Base-by-base conservation (phyloP, 2,888 invertebrate genomes). In the Pseudococcus longispinus region DNA sequence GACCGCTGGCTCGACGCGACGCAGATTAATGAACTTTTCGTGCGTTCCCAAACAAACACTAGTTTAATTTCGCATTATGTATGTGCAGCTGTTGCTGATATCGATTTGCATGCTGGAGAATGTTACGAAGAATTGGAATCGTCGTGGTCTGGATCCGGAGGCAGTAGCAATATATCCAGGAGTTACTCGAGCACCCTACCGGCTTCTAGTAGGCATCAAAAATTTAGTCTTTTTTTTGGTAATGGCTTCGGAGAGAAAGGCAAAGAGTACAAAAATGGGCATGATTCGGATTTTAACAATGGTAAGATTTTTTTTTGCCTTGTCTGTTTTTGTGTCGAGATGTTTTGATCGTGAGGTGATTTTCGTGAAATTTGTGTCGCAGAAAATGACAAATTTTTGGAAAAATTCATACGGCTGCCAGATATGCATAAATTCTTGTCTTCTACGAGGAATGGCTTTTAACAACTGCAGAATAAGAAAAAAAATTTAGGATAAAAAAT, bases 101-200 rank as follows among this genome's bases (percentile, higher is more conserved):
- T 70, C 23, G 87, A 87, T 42, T 74, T 84, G n/a, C 44, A 84
- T 37, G 32, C 37, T 29, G 87, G 46, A 32, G 87, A 87, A 74
- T 87, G 87, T 46, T 87, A 87, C 77, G 87, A 87, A 83, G 87
- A 87, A 74, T 46, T 87, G 83, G 87, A 87, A 23, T 83, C 87
- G 8, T 83, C 83, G 46, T 87, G 83, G 83, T 83, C 83, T 23
- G 83, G 87, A 18, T 87, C 87, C 6, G 87, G 70, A 20, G 70
- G 42, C 42, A 87, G 87, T 70, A 87, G 87, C 65, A 83, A 83
- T 70, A 46, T 83, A 20, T 74, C 83, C 8, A 42, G 87, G 15
- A 44, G 65, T 44, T 74, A 74, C 74, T 85, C 85, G 5, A 86
- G 44, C 55, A 86, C 86, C 11, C 55, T 86, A 80, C 86, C 86